These are phyloP conservation scores for Cancer borealis DNA, from an alignment of 2,888 invertebrate species.

Conservation along the genomic window DNA sequence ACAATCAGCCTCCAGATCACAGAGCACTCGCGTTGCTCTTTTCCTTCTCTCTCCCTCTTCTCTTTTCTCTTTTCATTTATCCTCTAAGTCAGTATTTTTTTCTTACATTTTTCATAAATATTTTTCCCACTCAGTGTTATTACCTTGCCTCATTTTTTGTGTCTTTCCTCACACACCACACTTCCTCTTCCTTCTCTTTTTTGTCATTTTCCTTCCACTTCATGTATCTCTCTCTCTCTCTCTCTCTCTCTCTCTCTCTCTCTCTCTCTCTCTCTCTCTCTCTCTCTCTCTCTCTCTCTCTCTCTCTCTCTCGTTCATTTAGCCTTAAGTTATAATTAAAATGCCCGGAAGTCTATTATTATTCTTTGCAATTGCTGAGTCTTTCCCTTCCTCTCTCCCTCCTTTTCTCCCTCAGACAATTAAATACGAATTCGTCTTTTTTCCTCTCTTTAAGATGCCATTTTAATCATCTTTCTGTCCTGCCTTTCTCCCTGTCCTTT, in stretches of 20 bases:
- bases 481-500: background rate
- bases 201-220: background rate
- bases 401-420: too few relatives aligned
- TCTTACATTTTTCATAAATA: background rate
- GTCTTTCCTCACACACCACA: background rate
- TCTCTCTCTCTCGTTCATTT: background rate
- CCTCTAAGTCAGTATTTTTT: background rate
- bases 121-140: background rate
- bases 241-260: constrained; percentile 9
- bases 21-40: background rate
- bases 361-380: background rate
- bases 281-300: too few relatives aligned
- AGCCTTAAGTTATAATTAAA: background rate
- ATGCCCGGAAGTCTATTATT: constrained; percentile 26
- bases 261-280: too few relatives aligned
- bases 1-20: too few relatives aligned
- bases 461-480: background rate
- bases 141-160: background rate
- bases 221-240: background rate
- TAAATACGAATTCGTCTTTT: too few relatives aligned
- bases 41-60: background rate
- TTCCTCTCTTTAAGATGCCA: too few relatives aligned
- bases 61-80: background rate
- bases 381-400: too few relatives aligned
- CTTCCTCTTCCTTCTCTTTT: background rate